These are phyloP conservation scores for Proisotoma minuta DNA, from an alignment of 2,888 invertebrate genomes.

Conservation along the genomic window DNA sequence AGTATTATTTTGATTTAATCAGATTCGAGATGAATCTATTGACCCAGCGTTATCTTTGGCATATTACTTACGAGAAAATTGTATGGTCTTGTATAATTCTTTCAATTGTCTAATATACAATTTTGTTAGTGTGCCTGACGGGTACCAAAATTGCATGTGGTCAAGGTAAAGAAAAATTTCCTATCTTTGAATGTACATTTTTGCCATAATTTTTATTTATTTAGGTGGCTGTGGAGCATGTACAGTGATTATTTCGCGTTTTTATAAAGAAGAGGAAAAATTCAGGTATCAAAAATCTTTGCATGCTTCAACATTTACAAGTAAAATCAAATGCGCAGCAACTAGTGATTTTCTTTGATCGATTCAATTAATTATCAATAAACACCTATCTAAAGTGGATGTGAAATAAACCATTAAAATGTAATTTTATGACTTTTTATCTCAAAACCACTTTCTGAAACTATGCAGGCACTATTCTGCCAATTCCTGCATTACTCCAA, in stretches of 20 bases:
- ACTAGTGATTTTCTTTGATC: no score
- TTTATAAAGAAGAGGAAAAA: conserved; percentile 57
- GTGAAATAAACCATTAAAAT: neutral
- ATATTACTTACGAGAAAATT: conserved; percentile 70
- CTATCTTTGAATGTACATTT: no score
- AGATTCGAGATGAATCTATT: conserved; percentile 67
- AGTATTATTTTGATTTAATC: conserved; percentile 2
- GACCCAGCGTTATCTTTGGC: conserved; percentile 81
- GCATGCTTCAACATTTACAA: neutral
- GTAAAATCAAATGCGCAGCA: neutral
- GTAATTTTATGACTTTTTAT: no score
- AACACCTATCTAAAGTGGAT: neutral
- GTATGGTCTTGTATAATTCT: conserved; percentile 52
- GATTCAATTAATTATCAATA: no score
- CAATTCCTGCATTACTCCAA: conserved; percentile 83
- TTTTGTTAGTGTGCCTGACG: neutral
- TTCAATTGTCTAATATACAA: neutral
- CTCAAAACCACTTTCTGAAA: no score
- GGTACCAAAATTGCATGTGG: neutral
- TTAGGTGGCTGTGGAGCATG: conserved; percentile 95
- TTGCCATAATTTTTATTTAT: no score
- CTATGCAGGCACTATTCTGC: conserved; percentile 68
- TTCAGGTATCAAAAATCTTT: conserved; percentile 35
- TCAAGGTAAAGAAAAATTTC: no score
- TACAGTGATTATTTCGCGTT: conserved; percentile 83